A percentile compares a stretch with the other conserved stretches of the same genome.
Evolutionary conservation across 2,113 vertebrate genomes (phyloP).

Genomic region (Heterotilapia buettikoferi): DNA sequence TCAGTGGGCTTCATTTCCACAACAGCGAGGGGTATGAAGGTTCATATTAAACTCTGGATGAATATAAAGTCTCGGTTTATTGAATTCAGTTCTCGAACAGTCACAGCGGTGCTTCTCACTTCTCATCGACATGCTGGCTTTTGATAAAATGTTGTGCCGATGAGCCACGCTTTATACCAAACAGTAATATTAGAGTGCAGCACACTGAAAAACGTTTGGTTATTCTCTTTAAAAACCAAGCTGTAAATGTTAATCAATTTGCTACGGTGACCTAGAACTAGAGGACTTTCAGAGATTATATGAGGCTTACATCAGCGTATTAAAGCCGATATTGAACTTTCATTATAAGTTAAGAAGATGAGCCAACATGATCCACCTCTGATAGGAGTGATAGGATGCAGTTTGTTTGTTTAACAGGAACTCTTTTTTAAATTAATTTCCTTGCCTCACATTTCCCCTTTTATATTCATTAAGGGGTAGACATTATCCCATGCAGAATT

Average conservation of each 20-base stretch:
- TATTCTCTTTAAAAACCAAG: background rate
- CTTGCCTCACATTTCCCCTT: background rate
- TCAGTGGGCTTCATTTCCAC: background rate
- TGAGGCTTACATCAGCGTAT: background rate
- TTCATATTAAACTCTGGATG: background rate
- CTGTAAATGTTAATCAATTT: constrained; percentile 1
- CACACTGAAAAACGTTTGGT: background rate
- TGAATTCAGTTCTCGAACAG: background rate
- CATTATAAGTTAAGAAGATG: background rate
- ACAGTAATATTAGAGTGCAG: background rate
- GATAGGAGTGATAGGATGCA: background rate
- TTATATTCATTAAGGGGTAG: background rate
- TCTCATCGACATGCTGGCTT: background rate
- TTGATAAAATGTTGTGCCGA: background rate
- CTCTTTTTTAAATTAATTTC: background rate
- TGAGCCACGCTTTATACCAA: background rate
- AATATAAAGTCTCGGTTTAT: background rate
- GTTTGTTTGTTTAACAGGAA: background rate
- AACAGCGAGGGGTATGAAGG: background rate
- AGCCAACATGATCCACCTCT: background rate
- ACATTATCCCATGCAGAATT: background rate
- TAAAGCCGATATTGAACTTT: background rate
- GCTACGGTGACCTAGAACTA: background rate
- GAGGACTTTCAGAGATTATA: background rate
- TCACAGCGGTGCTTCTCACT: background rate